phyloP scores from a whole-genome alignment of 2,888 invertebrate genomes.

The Miltochrista miniata region DNA sequence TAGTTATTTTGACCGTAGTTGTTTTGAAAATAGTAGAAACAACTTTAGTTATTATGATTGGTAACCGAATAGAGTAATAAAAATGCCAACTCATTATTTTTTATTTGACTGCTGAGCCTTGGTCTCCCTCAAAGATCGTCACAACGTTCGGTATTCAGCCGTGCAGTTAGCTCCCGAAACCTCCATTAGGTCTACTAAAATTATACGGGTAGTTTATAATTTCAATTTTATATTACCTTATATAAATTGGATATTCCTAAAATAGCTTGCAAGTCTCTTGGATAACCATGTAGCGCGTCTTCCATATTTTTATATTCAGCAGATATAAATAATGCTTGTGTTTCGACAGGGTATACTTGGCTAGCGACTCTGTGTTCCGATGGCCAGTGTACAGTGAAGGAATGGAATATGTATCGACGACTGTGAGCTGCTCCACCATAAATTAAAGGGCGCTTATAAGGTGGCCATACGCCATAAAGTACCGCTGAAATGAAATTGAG shows the following conservation, averaged over 20 bases:
- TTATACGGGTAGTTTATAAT: too few relatives aligned
- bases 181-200: too few relatives aligned
- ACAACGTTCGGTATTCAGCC: too few relatives aligned
- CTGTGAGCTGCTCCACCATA: slow-evolving; percentile 66
- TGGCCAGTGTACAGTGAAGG: slow-evolving; percentile 57
- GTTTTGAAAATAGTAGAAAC: too few relatives aligned
- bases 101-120: too few relatives aligned
- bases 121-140: too few relatives aligned
- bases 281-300: slow-evolving; percentile 48
- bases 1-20: too few relatives aligned
- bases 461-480: slow-evolving; percentile 53
- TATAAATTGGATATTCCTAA: slow-evolving; percentile 60
- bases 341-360: slow-evolving; percentile 61
- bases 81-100: too few relatives aligned
- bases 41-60: too few relatives aligned
- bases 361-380: slow-evolving; percentile 63
- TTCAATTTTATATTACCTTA: slow-evolving; percentile 38
- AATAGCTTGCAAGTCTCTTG: slow-evolving; percentile 57
- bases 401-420: slow-evolving; percentile 66
- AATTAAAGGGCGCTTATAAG: slow-evolving; percentile 45
- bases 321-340: slow-evolving; percentile 58
- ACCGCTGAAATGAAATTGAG: slow-evolving; percentile 46
- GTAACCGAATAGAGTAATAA: too few relatives aligned
- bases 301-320: slow-evolving; percentile 54
- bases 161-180: too few relatives aligned